phyloP scores from a whole-genome alignment of 2,113 vertebrate species.

The Toxotes jaculatrix region DNA sequence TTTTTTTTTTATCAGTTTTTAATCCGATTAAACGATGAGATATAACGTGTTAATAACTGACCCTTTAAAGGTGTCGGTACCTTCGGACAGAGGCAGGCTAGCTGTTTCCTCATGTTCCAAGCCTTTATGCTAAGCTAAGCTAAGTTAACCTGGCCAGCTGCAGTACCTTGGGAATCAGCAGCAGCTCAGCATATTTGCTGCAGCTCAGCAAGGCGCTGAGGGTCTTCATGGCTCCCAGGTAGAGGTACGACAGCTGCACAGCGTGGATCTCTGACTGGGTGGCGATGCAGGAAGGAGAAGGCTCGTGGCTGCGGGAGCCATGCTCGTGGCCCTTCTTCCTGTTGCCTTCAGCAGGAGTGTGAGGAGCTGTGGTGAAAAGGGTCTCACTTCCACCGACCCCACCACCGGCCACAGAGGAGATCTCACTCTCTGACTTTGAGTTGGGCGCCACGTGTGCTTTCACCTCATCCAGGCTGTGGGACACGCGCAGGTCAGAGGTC shows the following conservation, averaged over 20 bases:
- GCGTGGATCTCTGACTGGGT: constrained; percentile 93
- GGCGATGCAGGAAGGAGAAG: constrained; percentile 69
- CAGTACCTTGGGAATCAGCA: constrained; percentile 91
- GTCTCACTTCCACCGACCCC: constrained; percentile 83
- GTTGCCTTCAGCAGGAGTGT: constrained; percentile 85
- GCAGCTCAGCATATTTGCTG: constrained; percentile 96
- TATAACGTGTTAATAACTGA: too few relatives aligned
- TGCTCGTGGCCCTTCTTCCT: constrained; percentile 90
- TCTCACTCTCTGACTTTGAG: constrained; percentile 90
- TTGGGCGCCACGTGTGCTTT: constrained; percentile 83
- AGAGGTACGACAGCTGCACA: constrained; percentile 95
- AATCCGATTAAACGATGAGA: too few relatives aligned
- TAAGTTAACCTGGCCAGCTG: neutral
- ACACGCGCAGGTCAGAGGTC: constrained; percentile 83
- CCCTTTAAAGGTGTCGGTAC: too few relatives aligned
- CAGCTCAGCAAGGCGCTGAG: constrained; percentile 95
- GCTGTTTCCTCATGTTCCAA: neutral
- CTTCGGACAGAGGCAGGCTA: too few relatives aligned
- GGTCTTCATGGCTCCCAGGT: constrained; percentile 97
- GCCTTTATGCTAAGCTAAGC: neutral
- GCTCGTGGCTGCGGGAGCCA: constrained; percentile 81
- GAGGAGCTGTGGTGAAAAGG: constrained; percentile 50
- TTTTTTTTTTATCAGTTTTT: too few relatives aligned
- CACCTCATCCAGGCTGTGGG: constrained; percentile 88
- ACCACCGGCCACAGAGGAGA: constrained; percentile 75